Evolutionary conservation across 2,113 vertebrate genomes (phyloP).

Genomic region (Atlantisia rogersi): DNA sequence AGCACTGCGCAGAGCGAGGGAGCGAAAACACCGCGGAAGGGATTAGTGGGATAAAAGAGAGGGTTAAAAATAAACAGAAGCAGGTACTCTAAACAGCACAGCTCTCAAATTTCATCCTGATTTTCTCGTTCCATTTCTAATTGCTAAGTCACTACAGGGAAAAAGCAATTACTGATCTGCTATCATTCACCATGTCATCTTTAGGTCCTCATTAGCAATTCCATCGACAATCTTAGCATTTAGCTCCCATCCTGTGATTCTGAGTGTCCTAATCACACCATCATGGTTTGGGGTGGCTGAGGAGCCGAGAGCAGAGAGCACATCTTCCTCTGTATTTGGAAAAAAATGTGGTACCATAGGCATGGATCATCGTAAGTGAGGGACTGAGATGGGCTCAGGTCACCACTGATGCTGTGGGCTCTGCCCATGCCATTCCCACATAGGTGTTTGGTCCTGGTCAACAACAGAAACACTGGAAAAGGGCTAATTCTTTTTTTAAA

Average conservation of each 20-base stretch:
- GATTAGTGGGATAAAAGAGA: not conserved
- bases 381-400: fast-evolving
- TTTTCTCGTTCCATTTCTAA: slow-evolving; percentile 33
- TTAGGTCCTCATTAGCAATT: slow-evolving; percentile 50
- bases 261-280: not conserved
- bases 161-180: slow-evolving; percentile 49
- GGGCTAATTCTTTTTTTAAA: not conserved
- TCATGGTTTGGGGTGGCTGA: not conserved
- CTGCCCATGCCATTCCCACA: fast-evolving
- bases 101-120: slow-evolving; percentile 19
- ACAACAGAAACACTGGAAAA: not conserved
- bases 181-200: slow-evolving; percentile 21
- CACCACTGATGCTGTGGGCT: fast-evolving
- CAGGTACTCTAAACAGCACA: not conserved
- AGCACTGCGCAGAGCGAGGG: slow-evolving; percentile 9
- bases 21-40: not conserved
- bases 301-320: not conserved
- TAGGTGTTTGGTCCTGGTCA: fast-evolving
- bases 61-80: slow-evolving; percentile 51
- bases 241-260: not conserved
- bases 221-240: not conserved
- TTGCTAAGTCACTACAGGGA: slow-evolving; percentile 31
- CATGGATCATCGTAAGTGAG: not conserved
- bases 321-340: not conserved
- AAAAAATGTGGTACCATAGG: fast-evolving